Percentiles rank a stretch among this genome's conserved stretches.
These are phyloP conservation scores for Gadopsis bispinosus DNA, from an alignment of 2,797 vertebrate genomes.

Conservation along the genomic window DNA sequence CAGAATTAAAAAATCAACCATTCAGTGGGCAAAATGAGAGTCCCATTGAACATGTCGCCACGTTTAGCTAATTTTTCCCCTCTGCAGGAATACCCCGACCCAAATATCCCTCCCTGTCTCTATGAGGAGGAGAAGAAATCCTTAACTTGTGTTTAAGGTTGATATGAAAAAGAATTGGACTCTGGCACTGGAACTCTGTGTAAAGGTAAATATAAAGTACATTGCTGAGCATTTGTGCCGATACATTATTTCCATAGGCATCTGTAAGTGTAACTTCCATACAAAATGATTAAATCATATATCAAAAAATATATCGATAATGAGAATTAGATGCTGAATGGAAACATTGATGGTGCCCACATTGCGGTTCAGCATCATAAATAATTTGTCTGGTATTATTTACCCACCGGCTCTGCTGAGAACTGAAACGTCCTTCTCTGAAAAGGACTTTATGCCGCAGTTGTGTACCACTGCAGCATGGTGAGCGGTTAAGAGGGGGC, in stretches of 20 bases:
- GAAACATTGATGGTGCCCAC: background rate
- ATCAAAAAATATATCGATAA: background rate
- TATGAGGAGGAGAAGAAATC: slow-evolving; percentile 1
- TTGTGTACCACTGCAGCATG: background rate
- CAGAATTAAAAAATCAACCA: background rate
- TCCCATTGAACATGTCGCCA: slow-evolving; percentile 68
- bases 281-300: background rate
- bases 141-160: slow-evolving; percentile 19
- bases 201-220: slow-evolving; percentile 23
- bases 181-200: slow-evolving; percentile 13
- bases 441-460: background rate
- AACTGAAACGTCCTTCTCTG: slow-evolving; percentile 24
- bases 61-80: slow-evolving; percentile 63
- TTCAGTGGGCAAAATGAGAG: slow-evolving; percentile 64
- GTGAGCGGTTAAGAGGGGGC: slow-evolving; percentile 37
- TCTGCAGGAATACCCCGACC: slow-evolving; percentile 68
- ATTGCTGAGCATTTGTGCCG: slow-evolving; percentile 24
- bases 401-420: background rate
- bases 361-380: background rate
- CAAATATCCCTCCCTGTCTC: slow-evolving; percentile 21
- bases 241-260: no score
- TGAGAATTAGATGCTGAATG: background rate
- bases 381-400: fast-evolving
- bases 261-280: background rate
- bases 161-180: background rate